Evolutionary conservation across 2,888 invertebrate species (phyloP).

Genomic region (Dromius quadrimaculatus): DNA sequence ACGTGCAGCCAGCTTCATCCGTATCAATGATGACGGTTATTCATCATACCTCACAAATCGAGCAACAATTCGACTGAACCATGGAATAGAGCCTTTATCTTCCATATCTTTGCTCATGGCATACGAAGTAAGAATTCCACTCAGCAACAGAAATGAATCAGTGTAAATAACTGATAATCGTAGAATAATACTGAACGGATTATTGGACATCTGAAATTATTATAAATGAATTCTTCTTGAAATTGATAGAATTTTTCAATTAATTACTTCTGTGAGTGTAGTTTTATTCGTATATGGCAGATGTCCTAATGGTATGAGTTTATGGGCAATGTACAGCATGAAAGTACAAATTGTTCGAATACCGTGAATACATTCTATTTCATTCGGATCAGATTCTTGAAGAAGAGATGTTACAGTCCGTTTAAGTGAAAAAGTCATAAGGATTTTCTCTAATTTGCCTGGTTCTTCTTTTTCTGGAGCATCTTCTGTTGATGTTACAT

Average conservation of each 20-base stretch:
- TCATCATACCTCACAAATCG: constrained; percentile 74
- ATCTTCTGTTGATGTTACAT: constrained; percentile 59
- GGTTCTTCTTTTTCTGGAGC: constrained; percentile 56
- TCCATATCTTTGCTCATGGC: constrained; percentile 71
- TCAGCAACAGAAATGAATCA: constrained; percentile 76
- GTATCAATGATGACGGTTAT: too few species aligned
- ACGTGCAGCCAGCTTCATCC: too few species aligned
- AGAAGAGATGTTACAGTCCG: constrained; percentile 72
- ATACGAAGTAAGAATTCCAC: constrained; percentile 75
- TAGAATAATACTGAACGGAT: constrained; percentile 72
- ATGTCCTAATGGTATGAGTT: constrained; percentile 74
- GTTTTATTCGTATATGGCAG: constrained; percentile 75
- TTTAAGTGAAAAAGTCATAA: constrained; percentile 76
- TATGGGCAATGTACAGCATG: constrained; percentile 75
- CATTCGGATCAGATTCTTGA: constrained; percentile 67
- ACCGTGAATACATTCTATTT: constrained; percentile 79
- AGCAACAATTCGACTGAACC: constrained; percentile 71
- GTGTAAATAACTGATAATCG: constrained; percentile 76
- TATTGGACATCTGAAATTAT: constrained; percentile 68
- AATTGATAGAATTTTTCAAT: constrained; percentile 5
- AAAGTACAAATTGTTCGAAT: constrained; percentile 76
- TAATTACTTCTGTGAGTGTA: constrained; percentile 71
- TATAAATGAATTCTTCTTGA: constrained; percentile 53
- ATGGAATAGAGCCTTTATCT: constrained; percentile 69
- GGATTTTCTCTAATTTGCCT: constrained; percentile 57